Base-by-base conservation (phyloP, 2,113 vertebrate species). In the Nothobranchius furzeri region DNA sequence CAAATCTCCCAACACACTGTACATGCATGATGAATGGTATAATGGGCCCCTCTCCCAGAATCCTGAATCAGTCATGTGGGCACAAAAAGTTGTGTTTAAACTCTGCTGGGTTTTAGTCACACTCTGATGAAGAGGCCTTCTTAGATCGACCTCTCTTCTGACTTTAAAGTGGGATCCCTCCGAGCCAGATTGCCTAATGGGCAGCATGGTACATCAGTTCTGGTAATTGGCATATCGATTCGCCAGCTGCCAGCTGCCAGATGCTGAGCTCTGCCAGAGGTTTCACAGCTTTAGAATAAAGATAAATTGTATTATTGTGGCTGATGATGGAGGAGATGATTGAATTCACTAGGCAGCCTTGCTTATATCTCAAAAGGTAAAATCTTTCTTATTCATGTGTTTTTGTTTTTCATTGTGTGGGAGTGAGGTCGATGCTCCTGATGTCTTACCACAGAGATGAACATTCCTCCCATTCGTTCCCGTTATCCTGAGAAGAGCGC, bases 361-460 rank as follows among this genome's bases (percentile, higher is more conserved):
- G 60, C 15, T 73, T 64, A 40, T 69, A 60, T 83, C 79, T 76
- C 83, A 81, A 79, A 87, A 85, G 76, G 85, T 83, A 83, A 87
- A 86, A 74, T 30, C 60, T 40, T 40, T 40, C 9, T 40, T 74
- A 79, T 84, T 67, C 62, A 7, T 48, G 13, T 48, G 47, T 3
- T 30, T 30, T 30, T 30, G 2, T 30, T 30, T 3, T 88, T 87
- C 75, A 90, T 91, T 60, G 85, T 55, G 79, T 30, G 50, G 60
- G 58, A 79, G 83, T 90, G 86, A 87, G 89, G 81, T 88, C 86
- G 88, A 62, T 8, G 51, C 78, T 76, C 85, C 81, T 35, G 84
- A 90, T 89, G 88, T 90, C 89, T 90, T 89, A 69, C 63, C 55
- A 15, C 66, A 87, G 85, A 87, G 86, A 82, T 84, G 85, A 81